Evolutionary conservation across 2,888 invertebrate genomes (phyloP).

Genomic region (Cacoxenus indagator): DNA sequence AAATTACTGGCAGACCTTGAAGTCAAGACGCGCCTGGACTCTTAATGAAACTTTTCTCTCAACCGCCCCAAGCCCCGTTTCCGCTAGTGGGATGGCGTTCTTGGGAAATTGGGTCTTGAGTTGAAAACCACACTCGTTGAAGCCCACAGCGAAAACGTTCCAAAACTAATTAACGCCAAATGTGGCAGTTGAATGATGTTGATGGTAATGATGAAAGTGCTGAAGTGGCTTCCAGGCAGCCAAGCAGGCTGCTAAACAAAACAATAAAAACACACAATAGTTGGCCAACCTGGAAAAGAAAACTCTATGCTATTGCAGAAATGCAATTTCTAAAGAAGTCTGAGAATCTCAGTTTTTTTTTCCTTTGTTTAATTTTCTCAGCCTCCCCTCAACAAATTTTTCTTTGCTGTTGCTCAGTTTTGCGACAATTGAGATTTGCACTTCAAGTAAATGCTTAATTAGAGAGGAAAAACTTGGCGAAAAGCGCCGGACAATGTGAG

Average conservation of each 20-base stretch:
- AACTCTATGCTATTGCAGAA: conserved; percentile 1
- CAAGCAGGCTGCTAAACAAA: conserved; percentile 6
- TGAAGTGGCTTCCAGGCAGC: conserved; percentile 1
- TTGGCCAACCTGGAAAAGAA: not conserved
- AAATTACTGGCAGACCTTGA: conserved; percentile 50
- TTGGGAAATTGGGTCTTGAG: too few species aligned
- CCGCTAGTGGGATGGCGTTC: too few species aligned
- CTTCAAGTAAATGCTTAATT: conserved; percentile 15
- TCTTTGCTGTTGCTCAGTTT: not conserved
- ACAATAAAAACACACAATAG: not conserved
- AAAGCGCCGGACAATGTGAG: not conserved
- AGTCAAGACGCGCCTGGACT: conserved; percentile 38
- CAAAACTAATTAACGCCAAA: conserved; percentile 60
- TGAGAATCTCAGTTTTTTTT: not conserved
- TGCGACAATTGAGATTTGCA: not conserved
- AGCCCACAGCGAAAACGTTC: conserved; percentile 47
- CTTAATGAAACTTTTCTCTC: conserved; percentile 55
- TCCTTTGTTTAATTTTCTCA: not conserved
- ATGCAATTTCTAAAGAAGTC: conserved; percentile 10
- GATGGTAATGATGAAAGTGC: conserved; percentile 16
- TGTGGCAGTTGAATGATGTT: conserved; percentile 45
- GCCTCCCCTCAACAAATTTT: not conserved
- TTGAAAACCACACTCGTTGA: too few species aligned
- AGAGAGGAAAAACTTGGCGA: not conserved
- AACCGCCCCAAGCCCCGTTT: too few species aligned